Conservation (phyloP, 2,113 vertebrate genomes). For the Elachura formosa region DNA sequence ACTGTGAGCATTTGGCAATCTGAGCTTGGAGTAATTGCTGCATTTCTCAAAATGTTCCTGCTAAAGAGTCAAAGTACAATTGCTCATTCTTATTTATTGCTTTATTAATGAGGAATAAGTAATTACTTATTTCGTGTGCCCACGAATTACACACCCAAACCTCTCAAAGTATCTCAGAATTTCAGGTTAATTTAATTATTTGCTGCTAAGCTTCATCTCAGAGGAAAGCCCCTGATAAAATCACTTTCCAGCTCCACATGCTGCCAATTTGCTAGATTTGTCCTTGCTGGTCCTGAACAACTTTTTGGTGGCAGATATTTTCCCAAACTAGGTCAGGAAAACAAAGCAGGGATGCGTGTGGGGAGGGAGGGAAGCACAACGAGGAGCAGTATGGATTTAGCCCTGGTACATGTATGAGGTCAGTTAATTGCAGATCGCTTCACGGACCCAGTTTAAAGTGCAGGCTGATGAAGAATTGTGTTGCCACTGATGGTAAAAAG, state of each 20-base stretch:
- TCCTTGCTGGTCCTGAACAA: background rate
- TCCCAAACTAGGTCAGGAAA: background rate
- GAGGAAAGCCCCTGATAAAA: background rate
- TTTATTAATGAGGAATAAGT: background rate
- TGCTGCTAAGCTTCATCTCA: background rate
- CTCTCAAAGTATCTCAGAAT: background rate
- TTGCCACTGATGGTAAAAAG: background rate
- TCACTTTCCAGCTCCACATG: background rate
- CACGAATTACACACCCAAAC: background rate
- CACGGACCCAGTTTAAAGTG: background rate
- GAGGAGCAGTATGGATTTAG: background rate
- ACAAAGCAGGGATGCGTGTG: background rate
- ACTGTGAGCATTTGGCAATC: rapidly evolving
- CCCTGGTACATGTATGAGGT: background rate
- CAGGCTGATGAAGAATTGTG: background rate
- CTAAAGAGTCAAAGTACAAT: background rate
- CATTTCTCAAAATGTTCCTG: background rate
- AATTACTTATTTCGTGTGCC: background rate
- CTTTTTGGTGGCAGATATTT: background rate
- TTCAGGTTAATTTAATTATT: background rate
- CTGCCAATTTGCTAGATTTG: background rate
- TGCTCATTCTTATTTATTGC: background rate
- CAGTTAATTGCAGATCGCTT: background rate
- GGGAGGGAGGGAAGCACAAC: background rate
- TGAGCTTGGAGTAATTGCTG: background rate